Conservation (phyloP, 2,113 vertebrate species). For the Psittacus erithacus region DNA sequence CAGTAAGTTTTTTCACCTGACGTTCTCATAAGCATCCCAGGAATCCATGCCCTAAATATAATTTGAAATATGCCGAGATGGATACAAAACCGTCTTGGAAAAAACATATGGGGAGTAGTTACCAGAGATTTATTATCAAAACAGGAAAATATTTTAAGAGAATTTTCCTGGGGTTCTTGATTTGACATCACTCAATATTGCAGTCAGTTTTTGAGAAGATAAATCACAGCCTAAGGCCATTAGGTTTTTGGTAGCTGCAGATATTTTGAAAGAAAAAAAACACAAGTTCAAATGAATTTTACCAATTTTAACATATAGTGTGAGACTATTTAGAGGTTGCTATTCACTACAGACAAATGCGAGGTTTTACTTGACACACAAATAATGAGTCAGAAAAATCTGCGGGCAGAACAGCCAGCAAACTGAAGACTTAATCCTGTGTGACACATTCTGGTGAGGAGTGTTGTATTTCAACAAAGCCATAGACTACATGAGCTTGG, state of each 20-base stretch:
- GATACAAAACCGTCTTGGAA: neutral
- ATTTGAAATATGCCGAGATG: neutral
- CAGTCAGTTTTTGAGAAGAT: neutral
- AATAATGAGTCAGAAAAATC: neutral
- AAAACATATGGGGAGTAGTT: neutral
- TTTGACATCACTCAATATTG: neutral
- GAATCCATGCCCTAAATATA: neutral
- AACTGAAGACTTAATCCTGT: neutral
- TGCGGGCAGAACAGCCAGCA: neutral
- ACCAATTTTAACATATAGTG: neutral
- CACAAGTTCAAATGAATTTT: neutral
- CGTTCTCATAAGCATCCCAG: neutral
- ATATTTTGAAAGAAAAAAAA: neutral
- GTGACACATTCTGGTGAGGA: neutral
- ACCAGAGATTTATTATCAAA: neutral
- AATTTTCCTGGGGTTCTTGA: neutral
- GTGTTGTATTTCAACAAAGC: neutral
- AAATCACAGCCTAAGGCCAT: neutral
- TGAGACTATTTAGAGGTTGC: neutral
- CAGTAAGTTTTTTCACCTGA: neutral
- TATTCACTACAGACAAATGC: neutral
- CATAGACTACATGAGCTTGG: neutral
- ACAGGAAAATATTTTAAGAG: neutral
- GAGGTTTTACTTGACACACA: neutral
- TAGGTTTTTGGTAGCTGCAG: neutral